Conservation (phyloP, 2,113 vertebrate genomes). For the Isichthys henryi region DNA sequence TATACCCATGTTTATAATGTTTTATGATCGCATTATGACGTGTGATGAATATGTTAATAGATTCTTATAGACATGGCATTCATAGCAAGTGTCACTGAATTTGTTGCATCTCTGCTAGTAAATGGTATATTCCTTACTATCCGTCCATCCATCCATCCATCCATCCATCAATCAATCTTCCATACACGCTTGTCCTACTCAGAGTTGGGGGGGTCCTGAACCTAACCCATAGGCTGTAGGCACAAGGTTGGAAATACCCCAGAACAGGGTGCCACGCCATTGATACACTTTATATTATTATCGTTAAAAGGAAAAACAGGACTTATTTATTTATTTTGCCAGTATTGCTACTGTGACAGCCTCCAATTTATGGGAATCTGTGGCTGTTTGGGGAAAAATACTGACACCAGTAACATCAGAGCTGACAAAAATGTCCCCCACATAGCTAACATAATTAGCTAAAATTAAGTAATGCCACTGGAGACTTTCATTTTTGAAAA, state of each 20-base stretch:
- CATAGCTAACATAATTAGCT: background rate
- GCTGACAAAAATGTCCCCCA: background rate
- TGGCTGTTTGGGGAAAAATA: background rate
- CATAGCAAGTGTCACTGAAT: background rate
- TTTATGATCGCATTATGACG: background rate
- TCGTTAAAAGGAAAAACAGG: background rate
- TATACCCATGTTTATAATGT: background rate
- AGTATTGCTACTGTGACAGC: background rate
- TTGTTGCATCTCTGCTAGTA: background rate
- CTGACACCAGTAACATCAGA: background rate
- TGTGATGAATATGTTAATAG: background rate
- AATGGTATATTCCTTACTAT: background rate
- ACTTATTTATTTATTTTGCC: background rate
- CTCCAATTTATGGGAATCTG: background rate
- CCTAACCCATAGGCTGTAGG: background rate
- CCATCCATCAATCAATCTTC: background rate
- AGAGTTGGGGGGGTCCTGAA: background rate
- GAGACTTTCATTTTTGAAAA: background rate
- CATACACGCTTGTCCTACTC: background rate
- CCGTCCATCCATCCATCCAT: background rate
- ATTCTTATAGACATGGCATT: background rate
- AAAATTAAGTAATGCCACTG: background rate
- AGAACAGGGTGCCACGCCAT: background rate
- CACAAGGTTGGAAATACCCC: background rate
- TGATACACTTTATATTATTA: background rate